Base-by-base conservation (phyloP, 2,113 vertebrate species). In the Bufo gargarizans region DNA sequence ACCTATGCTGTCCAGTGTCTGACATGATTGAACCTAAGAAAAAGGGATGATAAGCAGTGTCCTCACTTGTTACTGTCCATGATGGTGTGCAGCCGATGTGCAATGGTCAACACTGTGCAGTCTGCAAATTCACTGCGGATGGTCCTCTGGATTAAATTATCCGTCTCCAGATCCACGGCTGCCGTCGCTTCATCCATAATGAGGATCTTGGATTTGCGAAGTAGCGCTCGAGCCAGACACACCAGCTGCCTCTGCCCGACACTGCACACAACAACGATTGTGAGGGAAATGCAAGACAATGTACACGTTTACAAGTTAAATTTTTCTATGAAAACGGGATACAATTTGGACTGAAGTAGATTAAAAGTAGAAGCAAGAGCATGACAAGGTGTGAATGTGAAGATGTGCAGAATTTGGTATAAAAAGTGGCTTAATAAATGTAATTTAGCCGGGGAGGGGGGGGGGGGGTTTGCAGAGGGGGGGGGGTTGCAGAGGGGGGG, bases 181-280 rank as follows among this genome's bases (percentile, higher is more conserved):
- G 98, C 98, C 0, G 98, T 99, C 74, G 98, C 98, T 91, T 99
- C 98, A 0, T 99, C 98, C 91, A 99, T 93, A 89, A 99, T 94
- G 88, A 99, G 93, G 87, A 99, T 97, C 65, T 96, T 97, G 81
- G 97, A 96, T 91, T 97, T 99, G 81, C 95, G 96, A 67, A 99
- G 96, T 90, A 99, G 92, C 1, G 98, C 98, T 53, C 98, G 94
- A 65, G 96, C 96, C 91, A 99, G 93, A 90, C 98, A 99, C 59
- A 99, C 85, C 1, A 99, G 95, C 93, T 99, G 98, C 89, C 97
- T 94, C 94, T 99, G 98, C 20, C 98, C 98, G 3, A 97, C 95
- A 20, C 98, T 99, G 90, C 10, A 3, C 7, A 17, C 33, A 1
- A 8, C 4, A 55, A 55, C 49, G 20, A 2, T 4, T 45, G 22